Evolutionary conservation across 2,113 vertebrate species (phyloP).

Genomic region (Tapirus terrestris): DNA sequence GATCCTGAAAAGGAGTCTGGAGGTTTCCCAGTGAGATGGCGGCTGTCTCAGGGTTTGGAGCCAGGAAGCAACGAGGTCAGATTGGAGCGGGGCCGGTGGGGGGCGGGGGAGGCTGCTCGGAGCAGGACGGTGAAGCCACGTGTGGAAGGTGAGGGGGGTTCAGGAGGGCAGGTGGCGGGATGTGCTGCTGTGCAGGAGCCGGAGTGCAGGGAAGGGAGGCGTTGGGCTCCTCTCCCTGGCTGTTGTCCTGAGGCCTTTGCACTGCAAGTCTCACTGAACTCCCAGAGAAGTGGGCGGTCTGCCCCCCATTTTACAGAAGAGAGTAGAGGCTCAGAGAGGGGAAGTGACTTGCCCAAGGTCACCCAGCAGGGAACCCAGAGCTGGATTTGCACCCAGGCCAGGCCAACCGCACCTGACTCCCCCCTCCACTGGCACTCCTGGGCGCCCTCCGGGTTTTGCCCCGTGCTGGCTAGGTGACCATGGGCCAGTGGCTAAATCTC

Average conservation of each 20-base stretch:
- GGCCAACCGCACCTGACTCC: background rate
- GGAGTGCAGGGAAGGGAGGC: background rate
- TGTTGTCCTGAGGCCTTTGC: background rate
- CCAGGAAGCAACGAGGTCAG: fast-evolving
- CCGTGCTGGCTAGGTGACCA: background rate
- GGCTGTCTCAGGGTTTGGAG: background rate
- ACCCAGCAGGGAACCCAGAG: background rate
- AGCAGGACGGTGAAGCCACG: background rate
- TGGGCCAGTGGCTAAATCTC: background rate
- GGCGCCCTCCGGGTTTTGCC: background rate
- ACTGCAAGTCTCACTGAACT: background rate
- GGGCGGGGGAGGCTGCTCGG: background rate
- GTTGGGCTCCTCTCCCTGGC: fast-evolving
- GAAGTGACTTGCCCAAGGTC: background rate
- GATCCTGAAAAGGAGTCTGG: background rate
- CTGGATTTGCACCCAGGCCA: background rate
- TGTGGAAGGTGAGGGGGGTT: background rate
- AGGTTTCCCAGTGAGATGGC: background rate
- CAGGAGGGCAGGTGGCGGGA: background rate
- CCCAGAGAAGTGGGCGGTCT: background rate
- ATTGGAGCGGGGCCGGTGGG: background rate
- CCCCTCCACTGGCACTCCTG: background rate
- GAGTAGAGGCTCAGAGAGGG: background rate
- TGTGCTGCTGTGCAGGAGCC: background rate
- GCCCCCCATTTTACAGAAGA: background rate